Percentiles rank a stretch among this genome's conserved stretches.
These are phyloP conservation scores for Ciconia stormi DNA, from an alignment of 2,113 vertebrate species.

Conservation along the genomic window DNA sequence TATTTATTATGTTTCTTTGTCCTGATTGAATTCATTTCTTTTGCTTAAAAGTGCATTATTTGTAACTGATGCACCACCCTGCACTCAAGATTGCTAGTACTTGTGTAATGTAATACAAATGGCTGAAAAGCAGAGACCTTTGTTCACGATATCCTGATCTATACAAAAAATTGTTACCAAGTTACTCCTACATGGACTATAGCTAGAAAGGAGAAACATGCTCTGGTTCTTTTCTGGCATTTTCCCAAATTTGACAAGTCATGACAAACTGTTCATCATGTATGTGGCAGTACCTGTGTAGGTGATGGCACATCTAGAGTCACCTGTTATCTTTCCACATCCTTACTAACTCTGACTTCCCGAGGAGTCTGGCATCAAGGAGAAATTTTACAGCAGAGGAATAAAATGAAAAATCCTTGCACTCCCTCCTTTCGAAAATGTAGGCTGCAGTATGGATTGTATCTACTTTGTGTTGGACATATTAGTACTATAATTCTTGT, in stretches of 20 bases:
- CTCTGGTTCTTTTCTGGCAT: not conserved
- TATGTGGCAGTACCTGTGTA: not conserved
- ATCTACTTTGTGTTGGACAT: not conserved
- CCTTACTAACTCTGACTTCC: not conserved
- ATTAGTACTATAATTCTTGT: not conserved
- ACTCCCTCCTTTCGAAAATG: not conserved
- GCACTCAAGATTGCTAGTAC: not conserved
- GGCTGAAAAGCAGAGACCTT: not conserved
- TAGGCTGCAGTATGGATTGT: not conserved
- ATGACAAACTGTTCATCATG: rapidly evolving
- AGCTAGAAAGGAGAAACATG: not conserved
- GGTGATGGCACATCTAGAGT: not conserved
- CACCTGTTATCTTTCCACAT: not conserved
- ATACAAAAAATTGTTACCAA: not conserved
- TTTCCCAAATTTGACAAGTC: not conserved
- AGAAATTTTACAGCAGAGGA: not conserved
- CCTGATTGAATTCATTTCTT: not conserved
- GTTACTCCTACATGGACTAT: not conserved
- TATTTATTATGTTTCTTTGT: not conserved
- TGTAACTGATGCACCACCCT: not conserved
- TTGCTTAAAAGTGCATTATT: not conserved
- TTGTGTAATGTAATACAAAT: not conserved
- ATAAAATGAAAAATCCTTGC: not conserved
- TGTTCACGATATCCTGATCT: not conserved
- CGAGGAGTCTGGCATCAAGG: not conserved